These are phyloP conservation scores for Erythrolamprus reginae DNA, from an alignment of 2,113 vertebrate species.

Conservation along the genomic window DNA sequence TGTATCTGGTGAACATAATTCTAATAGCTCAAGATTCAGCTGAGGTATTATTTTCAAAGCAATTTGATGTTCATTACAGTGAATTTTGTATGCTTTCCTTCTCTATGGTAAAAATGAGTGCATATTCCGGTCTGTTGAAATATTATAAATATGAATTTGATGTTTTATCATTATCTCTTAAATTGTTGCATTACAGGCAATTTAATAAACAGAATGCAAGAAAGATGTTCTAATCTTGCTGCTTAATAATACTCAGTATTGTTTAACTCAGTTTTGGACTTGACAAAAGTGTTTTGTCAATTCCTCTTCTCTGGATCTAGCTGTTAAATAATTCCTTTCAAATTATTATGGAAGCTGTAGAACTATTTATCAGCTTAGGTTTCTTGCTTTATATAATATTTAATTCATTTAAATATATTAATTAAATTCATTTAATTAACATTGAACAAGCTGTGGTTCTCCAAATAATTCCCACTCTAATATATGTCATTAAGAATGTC, in stretches of 20 bases:
- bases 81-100: background rate
- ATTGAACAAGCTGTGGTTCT: conserved; percentile 7
- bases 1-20: background rate
- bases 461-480: background rate
- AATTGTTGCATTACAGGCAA: background rate
- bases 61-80: background rate
- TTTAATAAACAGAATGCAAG: background rate
- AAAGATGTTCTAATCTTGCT: background rate
- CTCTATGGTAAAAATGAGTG: background rate
- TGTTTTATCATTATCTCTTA: background rate
- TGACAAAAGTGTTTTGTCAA: background rate
- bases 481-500: background rate
- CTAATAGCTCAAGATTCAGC: background rate
- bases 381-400: conserved; percentile 3
- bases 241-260: background rate
- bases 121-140: background rate
- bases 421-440: conserved; percentile 26
- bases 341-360: background rate
- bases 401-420: conserved; percentile 26
- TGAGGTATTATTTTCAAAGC: background rate
- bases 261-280: background rate
- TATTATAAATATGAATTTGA: background rate
- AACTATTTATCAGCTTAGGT: background rate
- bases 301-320: background rate
- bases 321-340: background rate